Evolutionary conservation across 2,113 vertebrate species (phyloP), one percentile per base, ranked within the genome.

Genomic region (Toxotes chatareus): DNA sequence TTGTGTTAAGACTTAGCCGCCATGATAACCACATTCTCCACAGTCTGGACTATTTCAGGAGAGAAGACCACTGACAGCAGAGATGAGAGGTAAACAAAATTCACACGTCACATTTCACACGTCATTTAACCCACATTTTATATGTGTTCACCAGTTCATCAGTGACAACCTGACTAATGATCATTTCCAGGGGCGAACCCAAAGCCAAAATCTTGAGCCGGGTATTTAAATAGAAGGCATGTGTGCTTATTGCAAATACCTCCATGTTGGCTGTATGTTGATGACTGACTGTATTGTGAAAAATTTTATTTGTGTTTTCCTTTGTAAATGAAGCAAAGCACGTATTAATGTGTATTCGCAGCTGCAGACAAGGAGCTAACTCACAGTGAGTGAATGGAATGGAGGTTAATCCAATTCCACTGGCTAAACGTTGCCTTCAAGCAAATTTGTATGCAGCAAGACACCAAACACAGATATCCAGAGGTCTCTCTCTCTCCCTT

Each of bases 401-500:
- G 57, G 57, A 76, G 62, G 80, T 80, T 90, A 87, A 89, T 90
- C 86, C 82, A 62, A 73, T 83, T 83, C 70, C 27, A 32, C 31
- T 14, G 17, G 64, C 64, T 67, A 77, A 64, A 57, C 84, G 69
- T 73, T 76, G 78, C 63, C 68, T 82, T 83, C 77, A 57, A 80
- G 72, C 73, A 70, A 70, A 91, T 90, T 87, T 79, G 85, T 87
- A 86, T 91, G 88, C 78, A 75, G 83, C 21, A n/a, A 70, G 56
- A 80, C 70, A 51, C 60, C 51, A n/a, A 73, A 32, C 47, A 56
- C n/a, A 86, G 66, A 81, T 61, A 76, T 79, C 38, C 53, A 80
- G 64, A 73, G 32, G 47, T 70, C 57, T 46, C 38, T 31, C 61
- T 75, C 55, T 12, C 21, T 21, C 47, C 17, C 16, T 19, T 44